These are phyloP conservation scores for Eupithecia tripunctaria DNA, from an alignment of 2,888 invertebrate species.

Conservation along the genomic window DNA sequence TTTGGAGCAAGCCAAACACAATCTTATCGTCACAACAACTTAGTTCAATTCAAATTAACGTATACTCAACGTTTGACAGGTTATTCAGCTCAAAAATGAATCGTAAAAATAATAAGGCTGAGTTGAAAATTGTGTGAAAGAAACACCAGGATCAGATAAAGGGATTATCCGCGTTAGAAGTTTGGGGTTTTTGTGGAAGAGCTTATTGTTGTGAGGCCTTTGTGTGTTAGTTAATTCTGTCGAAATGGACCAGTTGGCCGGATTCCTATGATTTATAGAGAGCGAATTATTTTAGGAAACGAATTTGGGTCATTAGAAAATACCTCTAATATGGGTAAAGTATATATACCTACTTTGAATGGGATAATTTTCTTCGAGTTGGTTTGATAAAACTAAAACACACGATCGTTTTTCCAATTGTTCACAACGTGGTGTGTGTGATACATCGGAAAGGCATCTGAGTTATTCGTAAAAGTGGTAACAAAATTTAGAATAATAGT, in stretches of 20 bases:
- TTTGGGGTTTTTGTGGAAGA: slow-evolving; percentile 52
- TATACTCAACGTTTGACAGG: slow-evolving; percentile 15
- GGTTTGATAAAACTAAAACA: background rate
- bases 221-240: slow-evolving; percentile 48
- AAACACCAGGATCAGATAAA: slow-evolving; percentile 45
- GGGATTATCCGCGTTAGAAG: slow-evolving; percentile 51
- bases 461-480: background rate
- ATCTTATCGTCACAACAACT: slow-evolving; percentile 17
- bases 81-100: slow-evolving; percentile 32
- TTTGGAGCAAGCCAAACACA: slow-evolving; percentile 36
- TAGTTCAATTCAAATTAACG: slow-evolving; percentile 24
- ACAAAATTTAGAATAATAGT: background rate
- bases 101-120: slow-evolving; percentile 25
- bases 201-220: slow-evolving; percentile 50
- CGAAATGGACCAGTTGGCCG: slow-evolving; percentile 30
- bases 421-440: background rate
- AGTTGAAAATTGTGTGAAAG: slow-evolving; percentile 33
- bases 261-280: slow-evolving; percentile 23
- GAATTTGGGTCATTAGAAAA: background rate
- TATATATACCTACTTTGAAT: background rate
- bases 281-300: slow-evolving; percentile 11
- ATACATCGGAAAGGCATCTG: background rate
- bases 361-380: background rate
- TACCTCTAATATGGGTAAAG: background rate
- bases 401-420: too few relatives aligned